Evolutionary conservation across 2,888 invertebrate genomes (phyloP).

Genomic region (Parnassius mnemosyne): DNA sequence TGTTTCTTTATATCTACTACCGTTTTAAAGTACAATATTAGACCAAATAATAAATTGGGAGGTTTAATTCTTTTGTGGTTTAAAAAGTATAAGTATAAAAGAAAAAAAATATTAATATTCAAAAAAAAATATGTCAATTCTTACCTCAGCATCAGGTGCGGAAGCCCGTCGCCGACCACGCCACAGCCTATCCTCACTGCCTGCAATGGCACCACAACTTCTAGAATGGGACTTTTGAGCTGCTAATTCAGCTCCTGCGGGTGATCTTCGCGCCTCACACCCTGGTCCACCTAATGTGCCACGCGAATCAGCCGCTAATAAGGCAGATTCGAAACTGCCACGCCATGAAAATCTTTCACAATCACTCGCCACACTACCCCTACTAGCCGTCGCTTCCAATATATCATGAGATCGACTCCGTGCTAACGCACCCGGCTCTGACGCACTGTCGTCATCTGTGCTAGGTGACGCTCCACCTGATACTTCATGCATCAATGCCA

Average conservation of each 20-base stretch:
- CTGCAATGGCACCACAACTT: conserved; percentile 92
- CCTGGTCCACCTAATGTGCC: conserved; percentile 88
- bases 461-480: conserved; percentile 89
- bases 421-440: conserved; percentile 84
- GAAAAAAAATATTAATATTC: too few species aligned
- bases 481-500: conserved; percentile 95
- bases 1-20: too few species aligned
- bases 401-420: conserved; percentile 92
- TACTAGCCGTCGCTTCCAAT: conserved; percentile 81
- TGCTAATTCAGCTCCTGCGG: conserved; percentile 90
- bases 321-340: conserved; percentile 95
- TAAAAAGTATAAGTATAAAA: too few species aligned
- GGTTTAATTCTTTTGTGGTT: too few species aligned
- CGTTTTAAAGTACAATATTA: too few species aligned
- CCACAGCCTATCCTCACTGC: conserved; percentile 81
- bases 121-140: too few species aligned
- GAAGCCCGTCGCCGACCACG: conserved; percentile 70
- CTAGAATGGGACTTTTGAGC: conserved; percentile 89
- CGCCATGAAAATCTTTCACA: conserved; percentile 95
- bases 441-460: conserved; percentile 86
- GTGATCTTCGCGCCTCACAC: conserved; percentile 88
- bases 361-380: conserved; percentile 88
- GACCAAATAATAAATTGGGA: too few species aligned
- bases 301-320: conserved; percentile 92
- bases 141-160: conserved; percentile 76